Evolutionary conservation across 2,888 invertebrate genomes (phyloP), one percentile per base, ranked within the genome.

Genomic region (Silvanus unidentatus): DNA sequence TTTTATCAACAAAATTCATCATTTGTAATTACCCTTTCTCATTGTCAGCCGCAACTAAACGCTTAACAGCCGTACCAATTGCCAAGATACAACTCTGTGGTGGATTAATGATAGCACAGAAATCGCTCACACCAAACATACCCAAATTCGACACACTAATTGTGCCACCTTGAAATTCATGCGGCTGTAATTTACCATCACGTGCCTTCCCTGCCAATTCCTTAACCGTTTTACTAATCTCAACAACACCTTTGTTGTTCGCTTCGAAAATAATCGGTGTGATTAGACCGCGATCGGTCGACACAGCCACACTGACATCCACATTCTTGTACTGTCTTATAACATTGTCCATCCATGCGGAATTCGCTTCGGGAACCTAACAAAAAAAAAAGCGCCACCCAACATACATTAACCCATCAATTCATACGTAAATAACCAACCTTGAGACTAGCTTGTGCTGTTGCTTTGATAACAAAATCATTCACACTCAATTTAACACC

Each of bases 91-190:
- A 85, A 1, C 94, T 86, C 74, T 96, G 96, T 6, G 97, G 97
- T 16, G 97, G 97, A 73, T 96, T 96, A 49, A 98, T 89, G 51
- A 98, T 93, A 14, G 96, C 96, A 59, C 86, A 81, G 73, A 97
- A 97, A 65, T 85, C 81, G 53, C 87, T 86, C 34, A 94, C 81
- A 52, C 86, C 87, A 70, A 84, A 95, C 96, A 96, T 96, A 59
- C 96, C 96, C 53, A 98, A 76, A 74, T 97, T 97, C 10, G 95
- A 96, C 1, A 98, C 81, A 11, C 91, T 90, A 55, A 98, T 86
- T 5, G 95, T 95, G 53, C 97, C 97, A 10, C 97, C 97, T 79
- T 93, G 93, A 75, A 92, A 97, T 73, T 98, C 97, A 34, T 91
- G 85, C 0, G 96, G 96, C 66, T 90, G 84, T 12, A 98, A 76